Evolutionary conservation across 2,113 vertebrate species (phyloP).

Genomic region (Puma concolor): DNA sequence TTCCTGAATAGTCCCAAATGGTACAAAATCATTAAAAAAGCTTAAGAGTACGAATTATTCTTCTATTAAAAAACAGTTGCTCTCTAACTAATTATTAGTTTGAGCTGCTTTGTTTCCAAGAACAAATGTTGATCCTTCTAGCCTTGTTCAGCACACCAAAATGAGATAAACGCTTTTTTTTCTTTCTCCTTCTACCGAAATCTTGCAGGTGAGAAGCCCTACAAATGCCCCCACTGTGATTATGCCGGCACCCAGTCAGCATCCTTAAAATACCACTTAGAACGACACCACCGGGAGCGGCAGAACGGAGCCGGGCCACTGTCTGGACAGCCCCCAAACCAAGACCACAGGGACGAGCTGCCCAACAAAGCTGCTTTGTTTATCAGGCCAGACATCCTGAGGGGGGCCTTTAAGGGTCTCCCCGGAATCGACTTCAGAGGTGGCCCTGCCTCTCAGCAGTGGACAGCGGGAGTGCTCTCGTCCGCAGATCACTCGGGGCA

Average conservation of each 20-base stretch:
- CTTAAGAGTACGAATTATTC: conserved; percentile 82
- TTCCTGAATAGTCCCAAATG: conserved; percentile 84
- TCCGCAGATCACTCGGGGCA: conserved; percentile 90
- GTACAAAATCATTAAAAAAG: conserved; percentile 82
- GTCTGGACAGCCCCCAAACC: conserved; percentile 87
- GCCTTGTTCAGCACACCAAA: conserved; percentile 9
- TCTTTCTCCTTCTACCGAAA: conserved; percentile 57
- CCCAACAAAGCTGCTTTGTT: conserved; percentile 91
- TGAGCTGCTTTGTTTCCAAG: conserved; percentile 77
- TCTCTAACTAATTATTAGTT: conserved; percentile 78
- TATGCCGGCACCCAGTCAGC: conserved; percentile 99
- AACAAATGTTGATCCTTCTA: conserved; percentile 68
- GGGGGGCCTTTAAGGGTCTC: conserved; percentile 95
- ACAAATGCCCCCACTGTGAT: conserved; percentile 99
- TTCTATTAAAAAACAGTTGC: conserved; percentile 81
- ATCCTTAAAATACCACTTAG: conserved; percentile 98
- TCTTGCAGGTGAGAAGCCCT: conserved; percentile 96
- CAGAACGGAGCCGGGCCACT: conserved; percentile 94
- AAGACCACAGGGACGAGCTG: conserved; percentile 94
- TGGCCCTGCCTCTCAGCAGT: conserved; percentile 93
- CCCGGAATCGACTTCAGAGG: conserved; percentile 94
- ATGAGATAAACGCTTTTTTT: conserved; percentile 75
- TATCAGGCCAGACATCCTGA: conserved; percentile 95
- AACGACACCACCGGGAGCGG: conserved; percentile 96
- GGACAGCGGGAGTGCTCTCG: conserved; percentile 91